Evolutionary conservation across 2,113 vertebrate genomes (phyloP).

Genomic region (Xiphophorus hellerii): DNA sequence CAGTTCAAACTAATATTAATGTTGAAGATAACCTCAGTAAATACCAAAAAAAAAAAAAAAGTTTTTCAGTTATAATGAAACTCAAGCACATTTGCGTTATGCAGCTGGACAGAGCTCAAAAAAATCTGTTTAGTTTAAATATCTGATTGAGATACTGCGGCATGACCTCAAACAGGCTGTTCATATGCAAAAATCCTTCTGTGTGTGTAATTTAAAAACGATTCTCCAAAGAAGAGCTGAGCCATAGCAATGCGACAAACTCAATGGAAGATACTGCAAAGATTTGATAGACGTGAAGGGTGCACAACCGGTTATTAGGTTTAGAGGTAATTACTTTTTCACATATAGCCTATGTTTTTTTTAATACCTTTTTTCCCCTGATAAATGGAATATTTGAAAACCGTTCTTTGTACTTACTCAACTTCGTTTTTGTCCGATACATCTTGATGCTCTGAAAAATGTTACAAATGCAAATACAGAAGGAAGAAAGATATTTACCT

Average conservation of each 20-base stretch:
- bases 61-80: not conserved
- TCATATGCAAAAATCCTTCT: too few species aligned
- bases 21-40: not conserved
- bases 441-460: not conserved
- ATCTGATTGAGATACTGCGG: too few species aligned
- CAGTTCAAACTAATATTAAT: not conserved
- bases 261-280: not conserved
- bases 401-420: not conserved
- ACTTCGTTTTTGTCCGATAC: not conserved
- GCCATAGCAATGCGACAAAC: not conserved
- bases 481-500: slow-evolving; percentile 76
- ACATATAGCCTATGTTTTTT: not conserved
- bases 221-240: too few species aligned
- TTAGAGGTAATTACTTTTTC: not conserved
- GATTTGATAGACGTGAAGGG: not conserved
- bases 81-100: too few species aligned
- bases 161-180: too few species aligned
- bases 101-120: too few species aligned
- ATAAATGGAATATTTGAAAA: not conserved
- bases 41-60: too few species aligned
- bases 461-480: not conserved
- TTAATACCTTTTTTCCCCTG: not conserved
- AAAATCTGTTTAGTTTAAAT: too few species aligned
- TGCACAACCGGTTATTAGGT: not conserved
- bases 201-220: too few species aligned